Evolutionary conservation across 2,888 invertebrate genomes (phyloP).

Genomic region (Coronaproctus castanopsis): DNA sequence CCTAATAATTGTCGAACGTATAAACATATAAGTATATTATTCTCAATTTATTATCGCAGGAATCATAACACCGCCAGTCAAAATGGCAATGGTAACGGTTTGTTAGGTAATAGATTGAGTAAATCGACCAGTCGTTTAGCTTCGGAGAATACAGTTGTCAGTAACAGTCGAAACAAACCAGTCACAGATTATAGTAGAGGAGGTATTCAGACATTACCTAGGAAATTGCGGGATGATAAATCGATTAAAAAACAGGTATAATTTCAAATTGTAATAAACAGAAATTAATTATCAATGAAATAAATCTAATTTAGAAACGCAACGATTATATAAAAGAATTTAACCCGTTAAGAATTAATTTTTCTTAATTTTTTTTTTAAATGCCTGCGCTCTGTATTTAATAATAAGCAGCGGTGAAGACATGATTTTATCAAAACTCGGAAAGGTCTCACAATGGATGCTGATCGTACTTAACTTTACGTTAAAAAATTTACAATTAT

Average conservation of each 20-base stretch:
- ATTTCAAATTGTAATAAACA: background rate
- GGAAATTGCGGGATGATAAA: slow-evolving; percentile 27
- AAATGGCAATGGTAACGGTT: slow-evolving; percentile 34
- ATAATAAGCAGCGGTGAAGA: too few species aligned
- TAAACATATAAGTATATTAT: too few species aligned
- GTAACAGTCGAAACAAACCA: background rate
- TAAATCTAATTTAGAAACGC: background rate
- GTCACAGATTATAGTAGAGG: slow-evolving; percentile 17
- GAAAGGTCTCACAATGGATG: too few species aligned
- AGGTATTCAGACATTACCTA: slow-evolving; percentile 47
- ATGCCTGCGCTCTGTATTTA: too few species aligned
- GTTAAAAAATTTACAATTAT: too few species aligned
- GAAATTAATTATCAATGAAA: background rate
- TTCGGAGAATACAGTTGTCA: slow-evolving; percentile 33
- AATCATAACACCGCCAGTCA: too few species aligned
- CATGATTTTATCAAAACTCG: too few species aligned
- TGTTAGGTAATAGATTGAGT: slow-evolving; percentile 53
- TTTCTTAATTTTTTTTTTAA: too few species aligned
- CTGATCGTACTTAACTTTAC: too few species aligned
- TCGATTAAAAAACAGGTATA: slow-evolving; percentile 15
- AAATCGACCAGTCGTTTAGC: slow-evolving; percentile 52
- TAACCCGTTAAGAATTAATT: too few species aligned
- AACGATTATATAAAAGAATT: too few species aligned
- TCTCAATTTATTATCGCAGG: slow-evolving; percentile 36
- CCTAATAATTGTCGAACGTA: too few species aligned